Evolutionary conservation across 2,888 invertebrate genomes (phyloP).

Genomic region (Hermaeophaga mercurialis): DNA sequence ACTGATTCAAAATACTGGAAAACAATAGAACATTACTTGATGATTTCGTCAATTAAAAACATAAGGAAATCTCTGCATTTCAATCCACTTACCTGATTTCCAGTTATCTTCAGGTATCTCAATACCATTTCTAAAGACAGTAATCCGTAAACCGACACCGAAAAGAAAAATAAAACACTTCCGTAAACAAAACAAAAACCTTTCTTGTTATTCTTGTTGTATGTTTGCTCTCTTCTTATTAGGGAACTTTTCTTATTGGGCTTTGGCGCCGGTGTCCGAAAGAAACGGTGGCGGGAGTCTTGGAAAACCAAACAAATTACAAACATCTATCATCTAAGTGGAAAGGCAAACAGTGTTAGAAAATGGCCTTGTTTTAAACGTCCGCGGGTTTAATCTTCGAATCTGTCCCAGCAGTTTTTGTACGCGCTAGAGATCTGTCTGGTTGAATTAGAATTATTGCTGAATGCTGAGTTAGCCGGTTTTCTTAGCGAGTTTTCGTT

Average conservation of each 20-base stretch:
- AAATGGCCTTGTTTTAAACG: slow-evolving; percentile 26
- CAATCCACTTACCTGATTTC: too few relatives aligned
- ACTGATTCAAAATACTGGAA: too few relatives aligned
- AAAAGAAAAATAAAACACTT: slow-evolving; percentile 17
- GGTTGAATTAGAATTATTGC: too few relatives aligned
- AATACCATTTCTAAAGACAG: neutral
- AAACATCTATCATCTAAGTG: slow-evolving; percentile 31
- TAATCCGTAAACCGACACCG: slow-evolving; percentile 1
- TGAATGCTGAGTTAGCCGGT: too few relatives aligned
- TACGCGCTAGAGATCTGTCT: too few relatives aligned
- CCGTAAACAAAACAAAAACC: slow-evolving; percentile 12
- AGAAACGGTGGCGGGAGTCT: slow-evolving; percentile 17
- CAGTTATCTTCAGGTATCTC: too few relatives aligned
- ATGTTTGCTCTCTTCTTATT: slow-evolving; percentile 21
- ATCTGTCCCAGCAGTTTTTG: slow-evolving; percentile 1
- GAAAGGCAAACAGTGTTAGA: slow-evolving; percentile 28
- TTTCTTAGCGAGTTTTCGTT: too few relatives aligned
- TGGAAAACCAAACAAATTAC: slow-evolving; percentile 23
- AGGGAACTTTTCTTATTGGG: slow-evolving; percentile 14
- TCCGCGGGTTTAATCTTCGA: slow-evolving; percentile 2
- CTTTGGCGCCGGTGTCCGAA: slow-evolving; percentile 24
- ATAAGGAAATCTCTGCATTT: too few relatives aligned
- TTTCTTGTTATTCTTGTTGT: slow-evolving; percentile 11
- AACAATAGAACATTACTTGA: too few relatives aligned
- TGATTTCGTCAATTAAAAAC: too few relatives aligned